A percentile compares a stretch with the other conserved stretches of the same genome.
These are phyloP conservation scores for Danio kyathit DNA, from an alignment of 2,797 vertebrate genomes.

Conservation along the genomic window DNA sequence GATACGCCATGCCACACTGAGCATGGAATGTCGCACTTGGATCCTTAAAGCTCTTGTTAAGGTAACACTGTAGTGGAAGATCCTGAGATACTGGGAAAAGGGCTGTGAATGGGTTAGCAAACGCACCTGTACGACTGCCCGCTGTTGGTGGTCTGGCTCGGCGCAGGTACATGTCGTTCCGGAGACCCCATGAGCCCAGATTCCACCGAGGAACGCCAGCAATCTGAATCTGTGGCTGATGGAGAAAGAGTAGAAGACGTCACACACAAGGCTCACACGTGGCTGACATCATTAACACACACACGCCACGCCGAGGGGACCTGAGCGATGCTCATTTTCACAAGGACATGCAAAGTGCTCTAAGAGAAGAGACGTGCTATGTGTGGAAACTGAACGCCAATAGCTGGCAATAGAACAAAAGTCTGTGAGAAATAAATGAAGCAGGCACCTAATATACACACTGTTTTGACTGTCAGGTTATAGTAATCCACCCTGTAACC, in stretches of 20 bases:
- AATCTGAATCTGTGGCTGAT: conserved; percentile 69
- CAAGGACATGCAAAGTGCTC: conserved; percentile 39
- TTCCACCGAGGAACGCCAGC: conserved; percentile 71
- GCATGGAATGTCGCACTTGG: conserved; percentile 52
- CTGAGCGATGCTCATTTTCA: conserved; percentile 28
- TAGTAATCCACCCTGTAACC: neutral
- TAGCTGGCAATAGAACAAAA: neutral
- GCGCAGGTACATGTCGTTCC: conserved; percentile 62
- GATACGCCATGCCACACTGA: conserved; percentile 39
- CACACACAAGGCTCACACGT: conserved; percentile 27
- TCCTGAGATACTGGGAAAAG: neutral
- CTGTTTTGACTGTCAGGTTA: neutral
- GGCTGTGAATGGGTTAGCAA: neutral
- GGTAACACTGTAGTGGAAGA: neutral
- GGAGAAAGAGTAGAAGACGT: conserved; percentile 25
- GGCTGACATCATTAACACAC: conserved; percentile 59
- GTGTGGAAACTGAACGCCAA: neutral
- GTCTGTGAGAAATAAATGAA: neutral
- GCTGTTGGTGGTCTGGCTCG: conserved; percentile 68
- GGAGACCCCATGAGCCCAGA: conserved; percentile 62
- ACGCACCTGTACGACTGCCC: conserved; percentile 77
- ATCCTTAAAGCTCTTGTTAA: neutral
- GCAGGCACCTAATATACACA: neutral
- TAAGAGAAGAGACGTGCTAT: neutral
- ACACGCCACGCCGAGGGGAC: conserved; percentile 1